Percentiles rank a stretch among this genome's conserved stretches.
phyloP scores from a whole-genome alignment of 64 coral and sea anemone genomes.

The Platygyra sinensis region DNA sequence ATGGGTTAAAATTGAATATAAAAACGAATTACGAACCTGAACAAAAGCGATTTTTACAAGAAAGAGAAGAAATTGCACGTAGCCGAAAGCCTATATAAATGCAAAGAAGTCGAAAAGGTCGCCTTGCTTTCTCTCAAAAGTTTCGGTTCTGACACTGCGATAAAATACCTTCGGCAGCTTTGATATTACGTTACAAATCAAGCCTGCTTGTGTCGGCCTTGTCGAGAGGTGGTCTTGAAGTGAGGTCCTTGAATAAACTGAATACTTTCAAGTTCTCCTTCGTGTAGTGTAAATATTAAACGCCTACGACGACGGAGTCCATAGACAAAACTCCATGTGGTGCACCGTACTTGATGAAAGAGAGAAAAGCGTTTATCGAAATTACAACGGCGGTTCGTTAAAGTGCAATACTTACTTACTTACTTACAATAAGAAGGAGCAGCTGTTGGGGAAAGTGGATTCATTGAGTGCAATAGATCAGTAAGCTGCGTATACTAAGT shows the following conservation, averaged over 20 bases:
- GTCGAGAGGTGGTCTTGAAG: constrained; percentile 25
- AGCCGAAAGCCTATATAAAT: too few species aligned
- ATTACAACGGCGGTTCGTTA: constrained; percentile 37
- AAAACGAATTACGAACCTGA: too few species aligned
- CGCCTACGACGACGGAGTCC: neutral
- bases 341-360: constrained; percentile 21
- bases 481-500: neutral
- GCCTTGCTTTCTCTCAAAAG: too few species aligned
- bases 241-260: neutral
- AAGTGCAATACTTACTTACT: too few species aligned
- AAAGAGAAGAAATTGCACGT: too few species aligned
- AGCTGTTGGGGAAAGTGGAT: constrained; percentile 44
- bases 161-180: too few species aligned
- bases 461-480: neutral
- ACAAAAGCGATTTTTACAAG: too few species aligned
- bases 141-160: too few species aligned
- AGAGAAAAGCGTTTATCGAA: constrained; percentile 23
- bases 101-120: too few species aligned
- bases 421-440: constrained; percentile 7
- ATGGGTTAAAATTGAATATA: too few species aligned
- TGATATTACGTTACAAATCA: constrained; percentile 15
- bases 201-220: constrained; percentile 11
- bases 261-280: constrained; percentile 28
- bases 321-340: constrained; percentile 37
- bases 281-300: neutral